Percentiles rank a stretch among this genome's conserved stretches.
These are phyloP conservation scores for Halocynthia aurantium DNA, from an alignment of 23 tunicate species.

Conservation along the genomic window DNA sequence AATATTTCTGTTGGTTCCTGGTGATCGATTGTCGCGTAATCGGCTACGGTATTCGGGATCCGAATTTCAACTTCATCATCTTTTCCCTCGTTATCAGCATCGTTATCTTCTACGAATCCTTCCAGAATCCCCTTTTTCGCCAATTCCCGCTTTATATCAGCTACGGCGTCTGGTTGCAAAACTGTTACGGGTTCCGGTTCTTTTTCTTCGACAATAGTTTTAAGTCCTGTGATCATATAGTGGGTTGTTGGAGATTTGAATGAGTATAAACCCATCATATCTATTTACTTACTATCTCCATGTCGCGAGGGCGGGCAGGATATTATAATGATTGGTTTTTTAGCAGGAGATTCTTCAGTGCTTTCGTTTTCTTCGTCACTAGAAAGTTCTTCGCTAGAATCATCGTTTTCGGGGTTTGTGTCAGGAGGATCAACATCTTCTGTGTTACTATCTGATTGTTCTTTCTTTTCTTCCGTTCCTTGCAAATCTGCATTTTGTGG, in stretches of 20 bases:
- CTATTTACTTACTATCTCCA: constrained; percentile 14
- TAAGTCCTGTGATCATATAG: neutral
- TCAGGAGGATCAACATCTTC: too few species aligned
- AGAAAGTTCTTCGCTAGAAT: too few species aligned
- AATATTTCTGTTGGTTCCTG: neutral
- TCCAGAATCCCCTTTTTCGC: constrained; percentile 68
- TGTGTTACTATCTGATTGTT: too few species aligned
- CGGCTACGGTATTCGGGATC: neutral
- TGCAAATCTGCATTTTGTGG: too few species aligned
- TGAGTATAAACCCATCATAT: constrained; percentile 5
- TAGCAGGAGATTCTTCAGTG: neutral
- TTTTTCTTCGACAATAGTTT: constrained; percentile 13
- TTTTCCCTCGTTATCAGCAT: neutral
- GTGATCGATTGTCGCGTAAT: neutral
- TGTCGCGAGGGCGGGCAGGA: neutral
- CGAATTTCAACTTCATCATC: too few species aligned
- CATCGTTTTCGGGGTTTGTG: too few species aligned
- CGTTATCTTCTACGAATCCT: neutral
- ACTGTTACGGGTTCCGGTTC: constrained; percentile 15
- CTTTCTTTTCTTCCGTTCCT: too few species aligned
- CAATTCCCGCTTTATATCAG: constrained; percentile 55
- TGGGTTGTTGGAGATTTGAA: neutral
- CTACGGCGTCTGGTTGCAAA: constrained; percentile 62
- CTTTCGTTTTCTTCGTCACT: neutral
- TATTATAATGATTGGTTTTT: constrained; percentile 20